Evolutionary conservation across 2,888 invertebrate genomes (phyloP), one percentile per base, ranked within the genome.

Genomic region (Drosophila melanosoma): DNA sequence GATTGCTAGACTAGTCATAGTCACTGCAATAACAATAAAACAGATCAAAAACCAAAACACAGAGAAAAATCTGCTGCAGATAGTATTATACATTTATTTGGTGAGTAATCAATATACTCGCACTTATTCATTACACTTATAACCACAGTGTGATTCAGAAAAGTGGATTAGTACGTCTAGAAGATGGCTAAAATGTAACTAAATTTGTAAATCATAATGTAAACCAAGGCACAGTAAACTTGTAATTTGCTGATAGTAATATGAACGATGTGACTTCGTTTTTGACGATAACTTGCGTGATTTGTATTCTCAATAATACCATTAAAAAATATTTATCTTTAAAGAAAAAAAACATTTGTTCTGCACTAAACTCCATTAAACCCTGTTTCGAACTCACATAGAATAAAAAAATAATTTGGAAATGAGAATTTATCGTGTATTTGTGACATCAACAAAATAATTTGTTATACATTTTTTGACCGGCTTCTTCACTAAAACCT

Each of bases 81-180:
- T 49, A 69, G 72, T 81, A 71, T 71, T 71, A 71, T 74, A 76
- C 83, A 67, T 83, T 81, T 70, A 69, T 71, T 69, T 48, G 76
- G 83, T 83, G 83, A 83, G 83, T 83, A 87, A 83, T 76, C 67
- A 42, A 66, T 56, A 64, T 60, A 38, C 42, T 64, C 57, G 17
- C 17, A 69, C 26, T 20, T 77, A 33, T 66, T 71, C 68, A 57
- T 61, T 69, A 48, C 33, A 54, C 56, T 59, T 26, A 15, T 26
- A 17, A 15, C 23, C 23, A 45, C 45, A 23, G 45, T 45, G 23
- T 15, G 20, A 45, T 45, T 7, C 15, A 3, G 20, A 11, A 12
- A 45, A 20, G 45, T 45, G 3, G 20, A 45, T 45, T 45, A 45
- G 20, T 20, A 45, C 12, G 20, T 8, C 20, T 49, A 26, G 17